Conservation (phyloP, 2,888 invertebrate species). For the Hecatera dysodea region DNA sequence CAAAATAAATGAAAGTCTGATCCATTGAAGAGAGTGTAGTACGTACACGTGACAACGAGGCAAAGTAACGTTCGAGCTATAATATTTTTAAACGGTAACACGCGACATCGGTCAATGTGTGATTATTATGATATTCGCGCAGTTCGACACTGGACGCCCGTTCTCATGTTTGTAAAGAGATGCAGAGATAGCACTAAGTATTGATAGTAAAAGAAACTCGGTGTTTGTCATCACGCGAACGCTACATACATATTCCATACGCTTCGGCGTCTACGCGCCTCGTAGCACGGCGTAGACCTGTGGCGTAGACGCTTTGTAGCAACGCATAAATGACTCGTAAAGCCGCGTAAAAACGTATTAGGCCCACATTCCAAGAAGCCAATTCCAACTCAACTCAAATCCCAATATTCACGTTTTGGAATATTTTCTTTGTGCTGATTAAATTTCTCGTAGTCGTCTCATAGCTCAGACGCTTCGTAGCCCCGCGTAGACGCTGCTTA, state of each 20-base stretch:
- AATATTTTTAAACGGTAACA: constrained; percentile 24
- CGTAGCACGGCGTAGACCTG: neutral
- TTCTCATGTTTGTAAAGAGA: constrained; percentile 7
- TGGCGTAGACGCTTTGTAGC: neutral
- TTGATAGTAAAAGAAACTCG: constrained; percentile 1
- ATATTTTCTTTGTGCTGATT: neutral
- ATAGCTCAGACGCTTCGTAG: neutral
- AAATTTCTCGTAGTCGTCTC: neutral
- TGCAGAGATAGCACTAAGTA: constrained; percentile 11
- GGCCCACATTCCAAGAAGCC: no score
- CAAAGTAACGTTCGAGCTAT: neutral
- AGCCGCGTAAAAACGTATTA: neutral
- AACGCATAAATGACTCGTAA: neutral
- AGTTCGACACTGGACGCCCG: neutral
- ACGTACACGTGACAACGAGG: neutral
- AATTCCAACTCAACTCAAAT: no score
- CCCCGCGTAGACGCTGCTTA: no score
- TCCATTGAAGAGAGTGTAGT: neutral
- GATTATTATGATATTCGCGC: constrained; percentile 32
- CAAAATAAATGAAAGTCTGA: neutral
- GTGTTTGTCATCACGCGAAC: no score
- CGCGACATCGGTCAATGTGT: constrained; percentile 11
- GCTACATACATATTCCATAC: neutral
- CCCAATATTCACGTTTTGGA: no score
- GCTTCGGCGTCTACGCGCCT: neutral